phyloP scores from a whole-genome alignment of 1,140 invertebrate genomes.

The Zaprionus taronus region DNA sequence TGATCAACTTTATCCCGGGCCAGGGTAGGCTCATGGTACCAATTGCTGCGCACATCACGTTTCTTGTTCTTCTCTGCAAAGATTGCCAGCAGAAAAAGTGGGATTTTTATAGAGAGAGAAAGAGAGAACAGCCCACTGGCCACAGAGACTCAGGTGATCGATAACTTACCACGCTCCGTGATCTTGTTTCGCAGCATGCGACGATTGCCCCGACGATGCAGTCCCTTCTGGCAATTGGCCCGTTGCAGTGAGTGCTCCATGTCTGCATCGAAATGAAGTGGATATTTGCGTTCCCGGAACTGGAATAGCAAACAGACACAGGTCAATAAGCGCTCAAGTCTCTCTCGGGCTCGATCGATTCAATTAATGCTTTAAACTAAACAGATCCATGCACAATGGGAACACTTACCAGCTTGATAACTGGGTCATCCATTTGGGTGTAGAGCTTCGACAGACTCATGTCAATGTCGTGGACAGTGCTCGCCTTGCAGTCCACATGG shows the following conservation, averaged over 20 bases:
- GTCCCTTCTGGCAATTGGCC: conserved; percentile 82
- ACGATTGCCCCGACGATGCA: conserved; percentile 69
- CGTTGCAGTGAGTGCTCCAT: conserved; percentile 79
- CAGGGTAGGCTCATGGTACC: conserved; percentile 70
- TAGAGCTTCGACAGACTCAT: conserved; percentile 79
- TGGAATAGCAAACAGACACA: conserved; percentile 30
- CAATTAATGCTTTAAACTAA: not conserved
- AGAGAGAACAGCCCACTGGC: conserved; percentile 26
- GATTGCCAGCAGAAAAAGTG: conserved; percentile 9
- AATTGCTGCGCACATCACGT: conserved; percentile 83
- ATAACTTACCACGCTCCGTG: conserved; percentile 75
- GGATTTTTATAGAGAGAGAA: conserved; percentile 16
- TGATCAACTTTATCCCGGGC: conserved; percentile 67
- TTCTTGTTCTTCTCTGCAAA: conserved; percentile 84
- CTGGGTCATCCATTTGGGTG: conserved; percentile 83
- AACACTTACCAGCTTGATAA: conserved; percentile 79
- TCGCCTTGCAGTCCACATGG: conserved; percentile 81
- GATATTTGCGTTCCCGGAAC: conserved; percentile 86
- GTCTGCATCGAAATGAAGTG: conserved; percentile 84
- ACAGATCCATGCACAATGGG: not conserved
- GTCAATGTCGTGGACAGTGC: conserved; percentile 77
- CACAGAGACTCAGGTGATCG: conserved; percentile 12
- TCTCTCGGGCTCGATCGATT: no score
- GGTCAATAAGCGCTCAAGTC: not conserved
- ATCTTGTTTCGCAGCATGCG: conserved; percentile 82